Conservation (phyloP, 2,797 vertebrate genomes). For the Pteropus rufus region DNA sequence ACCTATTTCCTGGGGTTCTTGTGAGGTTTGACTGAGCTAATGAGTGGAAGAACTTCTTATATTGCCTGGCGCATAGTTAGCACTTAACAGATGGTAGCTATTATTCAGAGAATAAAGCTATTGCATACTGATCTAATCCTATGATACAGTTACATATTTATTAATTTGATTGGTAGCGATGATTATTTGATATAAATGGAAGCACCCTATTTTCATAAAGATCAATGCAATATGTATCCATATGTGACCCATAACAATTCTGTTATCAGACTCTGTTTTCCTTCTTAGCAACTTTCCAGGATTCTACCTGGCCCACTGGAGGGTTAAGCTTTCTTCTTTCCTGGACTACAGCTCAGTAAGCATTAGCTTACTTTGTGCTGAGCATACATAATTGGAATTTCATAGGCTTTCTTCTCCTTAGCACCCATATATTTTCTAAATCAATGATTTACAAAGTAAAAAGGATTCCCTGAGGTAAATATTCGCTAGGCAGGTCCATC, state of each 20-base stretch:
- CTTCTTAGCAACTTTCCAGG: background rate
- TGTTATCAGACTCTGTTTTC: background rate
- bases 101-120: background rate
- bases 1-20: background rate
- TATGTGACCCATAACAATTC: background rate
- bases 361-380: slow-evolving; percentile 56
- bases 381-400: slow-evolving; percentile 51
- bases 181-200: slow-evolving; percentile 46
- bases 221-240: background rate
- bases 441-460: slow-evolving; percentile 67
- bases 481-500: slow-evolving; percentile 46
- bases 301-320: background rate
- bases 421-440: slow-evolving; percentile 62
- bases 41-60: background rate
- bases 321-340: slow-evolving; percentile 51
- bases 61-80: background rate
- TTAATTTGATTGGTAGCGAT: background rate
- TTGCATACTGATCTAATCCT: background rate
- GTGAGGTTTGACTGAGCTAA: background rate
- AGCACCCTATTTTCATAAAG: background rate
- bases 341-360: background rate
- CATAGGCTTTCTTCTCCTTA: slow-evolving; percentile 67
- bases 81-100: background rate
- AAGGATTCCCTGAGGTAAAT: slow-evolving; percentile 55
- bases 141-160: background rate